phyloP scores from a whole-genome alignment of 2,888 invertebrate species.

The Danaus chrysippus region DNA sequence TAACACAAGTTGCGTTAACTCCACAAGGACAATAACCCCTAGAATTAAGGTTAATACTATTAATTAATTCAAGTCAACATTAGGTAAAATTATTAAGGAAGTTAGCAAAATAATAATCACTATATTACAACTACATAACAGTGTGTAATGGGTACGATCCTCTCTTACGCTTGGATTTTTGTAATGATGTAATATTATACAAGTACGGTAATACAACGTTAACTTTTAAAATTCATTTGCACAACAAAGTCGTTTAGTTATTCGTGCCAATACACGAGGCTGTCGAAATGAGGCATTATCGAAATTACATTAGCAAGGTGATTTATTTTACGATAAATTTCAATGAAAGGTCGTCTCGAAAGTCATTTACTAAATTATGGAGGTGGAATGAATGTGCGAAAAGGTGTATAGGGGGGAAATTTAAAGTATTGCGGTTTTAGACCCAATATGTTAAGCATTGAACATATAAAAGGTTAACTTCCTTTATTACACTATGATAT shows the following conservation, averaged over 20 bases:
- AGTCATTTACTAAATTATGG: constrained; percentile 29
- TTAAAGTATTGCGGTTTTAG: constrained; percentile 24
- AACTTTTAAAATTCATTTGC: neutral
- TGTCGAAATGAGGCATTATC: constrained; percentile 15
- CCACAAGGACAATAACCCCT: constrained; percentile 87
- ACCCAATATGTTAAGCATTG: constrained; percentile 13
- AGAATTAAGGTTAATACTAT: constrained; percentile 34
- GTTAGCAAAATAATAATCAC: no score
- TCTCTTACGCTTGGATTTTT: neutral
- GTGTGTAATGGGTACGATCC: no score
- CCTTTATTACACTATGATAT: constrained; percentile 15
- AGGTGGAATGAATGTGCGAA: constrained; percentile 31
- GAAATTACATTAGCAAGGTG: constrained; percentile 21
- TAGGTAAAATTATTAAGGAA: no score
- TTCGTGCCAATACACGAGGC: constrained; percentile 3
- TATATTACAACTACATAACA: no score
- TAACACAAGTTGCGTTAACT: constrained; percentile 89
- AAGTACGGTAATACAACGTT: constrained; percentile 1
- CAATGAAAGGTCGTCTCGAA: constrained; percentile 30
- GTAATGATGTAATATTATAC: neutral
- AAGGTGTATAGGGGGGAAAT: constrained; percentile 29
- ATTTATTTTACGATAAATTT: constrained; percentile 28
- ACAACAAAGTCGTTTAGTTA: neutral
- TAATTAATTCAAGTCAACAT: no score
- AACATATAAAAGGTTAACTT: constrained; percentile 21